phyloP scores from a whole-genome alignment of 2,113 vertebrate genomes.

The Sinocyclocheilus rhinocerous region DNA sequence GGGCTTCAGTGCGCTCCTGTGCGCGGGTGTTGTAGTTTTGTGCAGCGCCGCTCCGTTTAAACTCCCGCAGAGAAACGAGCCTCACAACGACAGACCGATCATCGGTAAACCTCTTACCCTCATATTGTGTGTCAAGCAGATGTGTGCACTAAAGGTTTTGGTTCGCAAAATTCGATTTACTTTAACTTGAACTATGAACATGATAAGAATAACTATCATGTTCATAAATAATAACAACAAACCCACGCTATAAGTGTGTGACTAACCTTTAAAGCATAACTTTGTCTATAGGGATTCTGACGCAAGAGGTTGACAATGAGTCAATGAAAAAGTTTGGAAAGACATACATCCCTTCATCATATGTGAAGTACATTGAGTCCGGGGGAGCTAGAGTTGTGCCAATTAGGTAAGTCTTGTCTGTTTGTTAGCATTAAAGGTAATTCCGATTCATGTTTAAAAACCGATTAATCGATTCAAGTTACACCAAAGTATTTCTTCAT shows the following conservation, averaged over 20 bases:
- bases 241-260: neutral
- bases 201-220: neutral
- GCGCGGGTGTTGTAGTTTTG: neutral
- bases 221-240: neutral
- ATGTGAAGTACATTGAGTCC: constrained; percentile 81
- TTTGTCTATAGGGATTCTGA: constrained; percentile 72
- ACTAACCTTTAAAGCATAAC: neutral
- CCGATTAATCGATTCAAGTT: neutral
- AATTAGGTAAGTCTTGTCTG: constrained; percentile 68
- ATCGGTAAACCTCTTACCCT: constrained; percentile 41
- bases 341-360: constrained; percentile 77
- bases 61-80: neutral
- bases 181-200: no score
- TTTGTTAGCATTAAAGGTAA: neutral
- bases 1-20: neutral
- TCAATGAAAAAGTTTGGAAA: constrained; percentile 71
- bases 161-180: no score
- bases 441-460: neutral
- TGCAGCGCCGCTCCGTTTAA: neutral
- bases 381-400: constrained; percentile 79
- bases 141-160: no score
- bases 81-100: constrained; percentile 26
- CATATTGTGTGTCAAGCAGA: no score
- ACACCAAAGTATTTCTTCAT: neutral
- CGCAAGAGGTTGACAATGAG: constrained; percentile 72